Conservation (phyloP, 2,888 invertebrate genomes). For the Iselma pallidipennis region DNA sequence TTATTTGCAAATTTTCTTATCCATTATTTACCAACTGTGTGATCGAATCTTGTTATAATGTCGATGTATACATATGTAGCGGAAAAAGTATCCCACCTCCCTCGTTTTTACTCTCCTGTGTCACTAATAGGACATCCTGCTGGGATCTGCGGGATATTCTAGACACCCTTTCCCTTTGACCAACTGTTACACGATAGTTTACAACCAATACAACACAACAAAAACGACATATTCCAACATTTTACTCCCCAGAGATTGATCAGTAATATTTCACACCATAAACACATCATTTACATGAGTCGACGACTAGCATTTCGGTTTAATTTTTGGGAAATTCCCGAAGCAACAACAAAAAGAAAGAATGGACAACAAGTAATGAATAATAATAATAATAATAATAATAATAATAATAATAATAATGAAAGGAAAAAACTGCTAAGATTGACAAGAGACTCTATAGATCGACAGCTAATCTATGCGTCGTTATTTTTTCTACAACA, state of each 20-base stretch:
- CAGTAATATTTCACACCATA: conserved; percentile 38
- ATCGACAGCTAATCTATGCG: conserved; percentile 36
- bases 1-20: background rate
- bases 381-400: background rate
- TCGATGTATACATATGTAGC: background rate
- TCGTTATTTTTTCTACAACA: conserved; percentile 39
- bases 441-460: no score
- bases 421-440: conserved; percentile 12
- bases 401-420: conserved; percentile 4
- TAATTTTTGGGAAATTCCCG: background rate
- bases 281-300: conserved; percentile 27
- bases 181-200: conserved; percentile 44
- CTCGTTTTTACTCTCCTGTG: conserved; percentile 24
- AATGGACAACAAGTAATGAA: background rate
- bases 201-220: background rate
- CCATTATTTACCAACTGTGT: background rate
- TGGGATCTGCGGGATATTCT: conserved; percentile 34
- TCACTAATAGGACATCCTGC: conserved; percentile 47
- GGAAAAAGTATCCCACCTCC: background rate
- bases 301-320: background rate
- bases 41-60: background rate
- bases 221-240: background rate
- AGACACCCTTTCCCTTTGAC: conserved; percentile 41
- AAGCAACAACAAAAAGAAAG: background rate
- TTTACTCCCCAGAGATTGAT: background rate